phyloP scores from a whole-genome alignment of 1,140 invertebrate species.

The Episyrphus balteatus region DNA sequence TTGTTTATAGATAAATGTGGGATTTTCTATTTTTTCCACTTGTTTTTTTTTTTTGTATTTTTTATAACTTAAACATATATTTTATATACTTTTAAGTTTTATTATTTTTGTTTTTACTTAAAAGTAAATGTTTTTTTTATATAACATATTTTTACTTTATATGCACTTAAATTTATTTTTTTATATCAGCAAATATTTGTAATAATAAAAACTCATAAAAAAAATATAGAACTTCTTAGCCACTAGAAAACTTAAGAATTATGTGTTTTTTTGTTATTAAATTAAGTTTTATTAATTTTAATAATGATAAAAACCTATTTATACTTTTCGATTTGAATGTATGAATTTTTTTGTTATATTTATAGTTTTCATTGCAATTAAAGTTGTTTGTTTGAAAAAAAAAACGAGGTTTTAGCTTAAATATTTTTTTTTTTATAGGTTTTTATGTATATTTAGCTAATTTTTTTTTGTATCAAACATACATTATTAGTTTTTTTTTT shows the following conservation, averaged over 20 bases:
- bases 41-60: too few relatives aligned
- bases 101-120: too few relatives aligned
- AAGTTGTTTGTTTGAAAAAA: background rate
- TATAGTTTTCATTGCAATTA: conserved; percentile 4
- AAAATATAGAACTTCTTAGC: conserved; percentile 1
- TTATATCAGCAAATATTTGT: too few relatives aligned
- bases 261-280: background rate
- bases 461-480: conserved; percentile 16
- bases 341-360: background rate
- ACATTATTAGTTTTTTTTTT: conserved; percentile 3
- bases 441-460: conserved; percentile 3
- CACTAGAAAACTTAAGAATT: background rate
- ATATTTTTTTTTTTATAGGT: background rate
- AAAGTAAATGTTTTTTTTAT: background rate
- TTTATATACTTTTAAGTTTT: background rate
- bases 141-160: conserved; percentile 4
- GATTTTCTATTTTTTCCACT: too few relatives aligned
- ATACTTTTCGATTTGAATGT: background rate
- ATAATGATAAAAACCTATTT: background rate
- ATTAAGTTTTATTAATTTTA: conserved; percentile 4
- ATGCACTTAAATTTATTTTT: background rate
- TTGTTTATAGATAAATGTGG: too few relatives aligned
- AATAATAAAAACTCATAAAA: background rate
- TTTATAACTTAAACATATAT: background rate
- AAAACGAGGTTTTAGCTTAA: conserved; percentile 8